Evolutionary conservation across 2,113 vertebrate species (phyloP).

Genomic region (Phrynocephalus versicolor): DNA sequence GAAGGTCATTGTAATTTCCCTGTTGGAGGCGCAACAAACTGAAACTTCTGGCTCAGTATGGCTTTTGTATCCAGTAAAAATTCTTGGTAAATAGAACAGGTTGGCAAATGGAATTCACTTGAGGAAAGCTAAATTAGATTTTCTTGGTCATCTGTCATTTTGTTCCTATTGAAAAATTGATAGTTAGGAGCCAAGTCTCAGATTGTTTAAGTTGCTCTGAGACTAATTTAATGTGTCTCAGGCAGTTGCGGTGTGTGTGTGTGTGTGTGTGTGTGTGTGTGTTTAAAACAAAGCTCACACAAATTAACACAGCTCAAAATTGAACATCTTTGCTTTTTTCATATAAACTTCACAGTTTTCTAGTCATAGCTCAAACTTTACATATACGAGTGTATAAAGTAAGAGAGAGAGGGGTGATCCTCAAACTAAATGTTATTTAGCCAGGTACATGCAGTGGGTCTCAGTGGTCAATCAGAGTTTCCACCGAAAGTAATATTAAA

Average conservation of each 20-base stretch:
- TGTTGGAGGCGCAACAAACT: neutral
- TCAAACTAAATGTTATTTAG: neutral
- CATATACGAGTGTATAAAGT: no score
- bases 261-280: neutral
- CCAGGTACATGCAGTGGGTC: no score
- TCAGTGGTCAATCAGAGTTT: neutral
- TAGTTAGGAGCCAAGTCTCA: neutral
- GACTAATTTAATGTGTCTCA: neutral
- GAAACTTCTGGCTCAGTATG: neutral
- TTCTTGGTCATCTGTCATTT: constrained; percentile 32
- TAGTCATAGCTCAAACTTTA: no score
- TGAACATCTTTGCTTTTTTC: neutral
- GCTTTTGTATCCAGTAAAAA: neutral
- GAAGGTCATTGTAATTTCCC: neutral
- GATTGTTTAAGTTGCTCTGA: neutral
- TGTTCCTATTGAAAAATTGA: constrained; percentile 1
- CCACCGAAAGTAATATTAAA: neutral
- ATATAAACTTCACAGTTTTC: neutral
- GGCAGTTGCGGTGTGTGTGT: neutral
- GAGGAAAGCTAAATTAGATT: constrained; percentile 34
- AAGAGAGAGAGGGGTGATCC: neutral
- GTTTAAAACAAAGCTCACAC: neutral
- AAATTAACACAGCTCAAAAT: neutral
- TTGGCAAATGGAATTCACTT: constrained; percentile 4
- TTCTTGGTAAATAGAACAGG: constrained; percentile 26